These are phyloP conservation scores for Catostylus mosaicus DNA, from an alignment of 30 jellyfish, hydroid and myxozoan genomes.

Conservation along the genomic window DNA sequence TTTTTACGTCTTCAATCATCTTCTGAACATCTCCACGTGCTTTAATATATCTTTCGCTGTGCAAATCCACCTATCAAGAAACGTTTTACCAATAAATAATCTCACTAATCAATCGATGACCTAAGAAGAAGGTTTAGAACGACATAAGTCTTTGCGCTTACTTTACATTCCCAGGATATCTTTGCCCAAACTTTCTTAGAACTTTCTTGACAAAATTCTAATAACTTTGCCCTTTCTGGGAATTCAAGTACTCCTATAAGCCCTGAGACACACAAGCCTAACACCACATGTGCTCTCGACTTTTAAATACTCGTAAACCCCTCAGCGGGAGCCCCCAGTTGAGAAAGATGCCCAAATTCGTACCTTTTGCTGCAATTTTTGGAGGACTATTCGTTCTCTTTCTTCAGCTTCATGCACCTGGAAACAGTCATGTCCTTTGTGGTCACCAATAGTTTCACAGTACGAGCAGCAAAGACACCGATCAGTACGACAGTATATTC, in stretches of 20 bases:
- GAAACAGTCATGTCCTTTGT: conserved; percentile 75
- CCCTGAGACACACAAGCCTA: too few relatives aligned
- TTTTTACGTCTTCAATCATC: conserved; percentile 63
- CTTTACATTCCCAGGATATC: too few relatives aligned
- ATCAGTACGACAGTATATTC: conserved; percentile 66
- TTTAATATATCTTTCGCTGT: conserved; percentile 62
- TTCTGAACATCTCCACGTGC: conserved; percentile 75
- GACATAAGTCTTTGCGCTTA: too few relatives aligned
- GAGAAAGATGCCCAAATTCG: neutral
- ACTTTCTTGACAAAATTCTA: too few relatives aligned
- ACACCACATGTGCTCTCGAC: too few relatives aligned
- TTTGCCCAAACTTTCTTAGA: too few relatives aligned
- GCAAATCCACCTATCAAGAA: conserved; percentile 63
- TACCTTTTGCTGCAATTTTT: conserved; percentile 69
- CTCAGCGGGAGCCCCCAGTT: neutral
- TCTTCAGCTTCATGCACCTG: conserved; percentile 76
- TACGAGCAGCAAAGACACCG: conserved; percentile 71
- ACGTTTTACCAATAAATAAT: too few relatives aligned
- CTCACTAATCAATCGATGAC: too few relatives aligned
- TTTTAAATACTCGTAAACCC: neutral
- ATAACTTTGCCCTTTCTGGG: too few relatives aligned
- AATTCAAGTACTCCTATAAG: too few relatives aligned
- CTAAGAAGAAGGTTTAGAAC: too few relatives aligned
- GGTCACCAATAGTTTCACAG: conserved; percentile 64
- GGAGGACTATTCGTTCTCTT: conserved; percentile 38